Evolutionary conservation across 2,113 vertebrate genomes (phyloP), one percentile per base, ranked within the genome.

Genomic region (Tinamus guttatus): DNA sequence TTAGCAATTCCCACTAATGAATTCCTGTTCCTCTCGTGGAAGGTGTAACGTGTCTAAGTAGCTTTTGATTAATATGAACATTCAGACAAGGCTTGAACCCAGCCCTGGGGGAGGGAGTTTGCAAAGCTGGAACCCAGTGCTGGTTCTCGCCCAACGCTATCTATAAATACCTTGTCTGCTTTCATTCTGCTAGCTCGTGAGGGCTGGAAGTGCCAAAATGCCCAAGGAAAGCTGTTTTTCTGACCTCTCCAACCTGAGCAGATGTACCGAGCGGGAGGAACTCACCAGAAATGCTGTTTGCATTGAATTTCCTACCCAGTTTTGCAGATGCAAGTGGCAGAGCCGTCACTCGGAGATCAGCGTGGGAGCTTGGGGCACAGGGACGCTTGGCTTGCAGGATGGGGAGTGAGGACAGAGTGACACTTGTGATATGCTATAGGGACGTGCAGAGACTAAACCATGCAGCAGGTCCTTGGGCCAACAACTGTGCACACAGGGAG

Each of bases 101-200:
- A 64, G 11, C 41, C 90, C 85, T 47, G 67, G 77, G 81, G 30
- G 41, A 91, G 62, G 49, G 49, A 68, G 38, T 67, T 81, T 67
- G 70, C 64, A 85, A 94, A 77, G 59, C 34, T 62, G 58, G 25
- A 71, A 34, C 36, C 54, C 41, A 60, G 56, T 30, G 27, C 0
- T 1, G 49, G 38, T 27, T 71, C 51, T 59, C 0, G 1, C 2
- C 0, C 45, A 45, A 70, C 24, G 71, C 40, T 27, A 0, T 41
- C 49, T 83, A 67, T 87, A 76, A 80, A 87, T 60, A 43, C 14
- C 19, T 62, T 43, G 34, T 59, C 58, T 86, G 51, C 59, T 56
- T 84, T 60, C 17, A 2, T 62, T 71, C 75, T 64, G 20, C 27
- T 71, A 7, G 0, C 36, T 68, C 54, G 15, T 0, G 18, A 52